Conservation (phyloP, 2,113 vertebrate species). For the Himantopus leucocephalus region DNA sequence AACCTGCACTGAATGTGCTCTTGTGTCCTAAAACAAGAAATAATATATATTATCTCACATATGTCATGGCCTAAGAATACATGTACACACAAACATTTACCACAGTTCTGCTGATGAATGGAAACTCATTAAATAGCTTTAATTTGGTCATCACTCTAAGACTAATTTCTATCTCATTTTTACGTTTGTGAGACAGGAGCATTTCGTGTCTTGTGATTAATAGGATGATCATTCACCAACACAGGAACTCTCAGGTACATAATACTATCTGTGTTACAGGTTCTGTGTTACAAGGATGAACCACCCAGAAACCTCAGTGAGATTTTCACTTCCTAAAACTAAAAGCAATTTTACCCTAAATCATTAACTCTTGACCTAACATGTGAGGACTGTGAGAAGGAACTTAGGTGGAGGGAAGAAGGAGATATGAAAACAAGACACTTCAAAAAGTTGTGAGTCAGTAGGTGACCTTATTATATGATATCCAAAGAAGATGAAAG, state of each 20-base stretch:
- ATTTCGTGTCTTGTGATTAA: background rate
- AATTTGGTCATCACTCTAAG: background rate
- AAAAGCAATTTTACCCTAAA: background rate
- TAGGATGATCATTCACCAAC: background rate
- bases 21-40: background rate
- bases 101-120: background rate
- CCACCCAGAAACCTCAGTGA: background rate
- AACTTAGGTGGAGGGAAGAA: background rate
- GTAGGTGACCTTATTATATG: background rate
- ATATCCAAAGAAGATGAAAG: background rate
- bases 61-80: background rate
- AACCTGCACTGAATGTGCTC: background rate
- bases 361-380: background rate
- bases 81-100: background rate
- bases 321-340: background rate
- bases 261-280: background rate
- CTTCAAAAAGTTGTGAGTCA: background rate
- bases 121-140: background rate
- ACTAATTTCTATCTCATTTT: background rate
- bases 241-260: background rate
- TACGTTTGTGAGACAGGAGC: background rate
- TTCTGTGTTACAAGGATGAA: background rate
- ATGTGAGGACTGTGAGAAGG: background rate
- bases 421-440: background rate
- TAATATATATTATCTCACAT: background rate